Evolutionary conservation across 1,140 invertebrate species (phyloP).

Genomic region (Lineus longissimus): DNA sequence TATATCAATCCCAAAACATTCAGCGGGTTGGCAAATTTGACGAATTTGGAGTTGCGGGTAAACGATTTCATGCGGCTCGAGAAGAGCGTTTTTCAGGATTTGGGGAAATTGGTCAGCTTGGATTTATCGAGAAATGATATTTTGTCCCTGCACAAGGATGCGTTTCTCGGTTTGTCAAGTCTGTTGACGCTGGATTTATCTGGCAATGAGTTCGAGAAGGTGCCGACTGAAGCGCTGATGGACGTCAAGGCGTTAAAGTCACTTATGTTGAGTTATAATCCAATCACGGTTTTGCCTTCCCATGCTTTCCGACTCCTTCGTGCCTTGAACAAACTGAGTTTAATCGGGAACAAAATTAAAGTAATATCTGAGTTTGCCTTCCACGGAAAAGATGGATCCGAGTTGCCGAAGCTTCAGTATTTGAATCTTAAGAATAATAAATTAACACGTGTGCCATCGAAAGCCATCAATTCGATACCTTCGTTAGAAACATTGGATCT

Average conservation of each 20-base stretch:
- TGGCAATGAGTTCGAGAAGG: not conserved
- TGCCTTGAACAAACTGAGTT: not conserved
- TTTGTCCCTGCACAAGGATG: not conserved
- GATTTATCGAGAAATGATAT: not conserved
- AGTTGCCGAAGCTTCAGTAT: not conserved
- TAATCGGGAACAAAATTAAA: not conserved
- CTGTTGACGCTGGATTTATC: not conserved
- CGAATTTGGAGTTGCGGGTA: not conserved
- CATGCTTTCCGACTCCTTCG: not conserved
- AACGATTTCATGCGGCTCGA: not conserved
- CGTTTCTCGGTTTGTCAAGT: not conserved
- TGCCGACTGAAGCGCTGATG: not conserved
- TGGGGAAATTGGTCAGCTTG: not conserved
- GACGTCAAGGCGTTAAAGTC: not conserved
- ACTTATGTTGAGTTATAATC: not conserved
- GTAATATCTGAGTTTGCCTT: not conserved
- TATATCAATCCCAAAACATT: not conserved
- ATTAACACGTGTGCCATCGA: not conserved
- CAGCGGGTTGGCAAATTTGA: not conserved
- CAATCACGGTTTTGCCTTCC: not conserved
- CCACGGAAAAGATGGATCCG: not conserved
- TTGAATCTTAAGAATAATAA: not conserved
- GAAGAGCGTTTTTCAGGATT: not conserved
- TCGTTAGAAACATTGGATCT: conserved; percentile 4
- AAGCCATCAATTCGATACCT: not conserved